Percentiles rank a stretch among this genome's conserved stretches.
Evolutionary conservation across 2,888 invertebrate species (phyloP).

Genomic region (Tuta absoluta): DNA sequence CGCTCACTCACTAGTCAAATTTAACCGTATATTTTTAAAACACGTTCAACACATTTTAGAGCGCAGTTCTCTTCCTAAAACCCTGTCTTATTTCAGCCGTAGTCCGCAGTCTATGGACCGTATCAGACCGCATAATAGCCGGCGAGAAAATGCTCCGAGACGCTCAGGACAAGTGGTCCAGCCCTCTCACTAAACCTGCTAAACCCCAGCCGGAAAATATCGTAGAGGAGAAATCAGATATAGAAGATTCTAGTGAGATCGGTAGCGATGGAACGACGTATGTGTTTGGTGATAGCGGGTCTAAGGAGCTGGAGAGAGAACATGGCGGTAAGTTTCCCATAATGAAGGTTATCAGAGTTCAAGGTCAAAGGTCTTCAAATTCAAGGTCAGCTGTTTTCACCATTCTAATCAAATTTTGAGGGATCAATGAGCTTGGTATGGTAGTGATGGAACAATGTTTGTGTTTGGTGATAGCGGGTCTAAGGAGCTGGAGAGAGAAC

Average conservation of each 20-base stretch:
- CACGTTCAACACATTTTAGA: too few relatives aligned
- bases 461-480: slow-evolving; percentile 52
- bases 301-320: slow-evolving; percentile 56
- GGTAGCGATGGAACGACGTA: slow-evolving; percentile 54
- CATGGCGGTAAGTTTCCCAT: slow-evolving; percentile 48
- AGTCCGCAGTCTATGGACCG: slow-evolving; percentile 66
- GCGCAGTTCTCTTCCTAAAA: too few relatives aligned
- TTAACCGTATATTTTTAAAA: too few relatives aligned
- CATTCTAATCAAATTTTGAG: too few relatives aligned
- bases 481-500: slow-evolving; percentile 57
- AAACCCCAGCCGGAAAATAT: slow-evolving; percentile 46
- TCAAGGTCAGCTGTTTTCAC: too few relatives aligned
- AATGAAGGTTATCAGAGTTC: too few relatives aligned
- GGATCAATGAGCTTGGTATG: too few relatives aligned
- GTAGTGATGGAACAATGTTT: slow-evolving; percentile 55
- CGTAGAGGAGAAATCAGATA: slow-evolving; percentile 66
- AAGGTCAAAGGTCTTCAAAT: too few relatives aligned
- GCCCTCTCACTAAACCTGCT: slow-evolving; percentile 46
- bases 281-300: slow-evolving; percentile 51
- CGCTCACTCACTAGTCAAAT: too few relatives aligned
- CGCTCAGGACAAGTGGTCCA: slow-evolving; percentile 68
- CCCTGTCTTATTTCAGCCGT: slow-evolving; percentile 56
- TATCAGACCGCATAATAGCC: slow-evolving; percentile 64
- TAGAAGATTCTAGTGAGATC: slow-evolving; percentile 62
- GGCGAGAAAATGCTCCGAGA: slow-evolving; percentile 76